phyloP scores from a whole-genome alignment of 2,113 vertebrate species.

The Chlamydotis undulata region DNA sequence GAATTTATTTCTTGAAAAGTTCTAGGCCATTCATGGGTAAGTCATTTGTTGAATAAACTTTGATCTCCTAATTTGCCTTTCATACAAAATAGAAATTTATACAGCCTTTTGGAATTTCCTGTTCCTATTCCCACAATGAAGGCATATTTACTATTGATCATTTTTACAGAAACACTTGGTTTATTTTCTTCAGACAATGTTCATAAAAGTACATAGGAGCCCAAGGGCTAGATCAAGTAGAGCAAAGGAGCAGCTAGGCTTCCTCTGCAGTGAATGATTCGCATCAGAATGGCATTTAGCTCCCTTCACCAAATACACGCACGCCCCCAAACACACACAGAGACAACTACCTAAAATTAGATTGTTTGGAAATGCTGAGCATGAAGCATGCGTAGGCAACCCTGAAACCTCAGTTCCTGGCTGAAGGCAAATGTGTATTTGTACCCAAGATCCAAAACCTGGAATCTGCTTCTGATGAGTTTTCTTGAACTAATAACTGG shows the following conservation, averaged over 20 bases:
- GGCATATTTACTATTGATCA: background rate
- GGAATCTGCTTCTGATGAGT: background rate
- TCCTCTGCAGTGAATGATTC: background rate
- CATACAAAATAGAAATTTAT: background rate
- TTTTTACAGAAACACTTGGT: background rate
- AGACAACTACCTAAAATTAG: background rate
- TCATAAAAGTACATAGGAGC: background rate
- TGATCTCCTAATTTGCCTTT: background rate
- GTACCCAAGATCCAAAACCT: background rate
- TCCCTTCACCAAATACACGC: background rate
- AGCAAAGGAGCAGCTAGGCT: background rate
- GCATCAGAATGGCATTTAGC: background rate
- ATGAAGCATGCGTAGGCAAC: background rate
- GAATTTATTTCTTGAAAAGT: background rate
- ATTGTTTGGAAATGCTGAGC: background rate
- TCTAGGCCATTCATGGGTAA: background rate
- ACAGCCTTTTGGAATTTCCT: background rate
- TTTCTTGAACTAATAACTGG: background rate
- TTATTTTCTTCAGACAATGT: background rate
- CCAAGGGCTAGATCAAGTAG: background rate
- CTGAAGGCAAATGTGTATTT: background rate
- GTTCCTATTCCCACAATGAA: background rate
- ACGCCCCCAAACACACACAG: background rate
- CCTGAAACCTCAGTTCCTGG: background rate
- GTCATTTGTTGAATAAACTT: background rate